Base-by-base conservation (phyloP, 2,797 vertebrate genomes). In the Notolabrus celidotus region DNA sequence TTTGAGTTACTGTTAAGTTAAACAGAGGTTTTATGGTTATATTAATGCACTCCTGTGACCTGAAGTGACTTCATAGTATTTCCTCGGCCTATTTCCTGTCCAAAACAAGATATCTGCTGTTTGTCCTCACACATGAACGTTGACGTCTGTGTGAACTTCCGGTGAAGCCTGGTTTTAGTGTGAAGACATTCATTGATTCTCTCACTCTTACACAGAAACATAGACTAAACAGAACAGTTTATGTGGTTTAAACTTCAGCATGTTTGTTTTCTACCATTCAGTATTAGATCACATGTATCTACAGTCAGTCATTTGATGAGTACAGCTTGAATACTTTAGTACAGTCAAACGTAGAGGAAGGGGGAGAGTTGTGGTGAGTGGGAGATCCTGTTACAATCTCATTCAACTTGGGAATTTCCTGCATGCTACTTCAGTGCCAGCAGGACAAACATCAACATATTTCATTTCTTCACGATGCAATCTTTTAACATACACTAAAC, bases 331-430 rank as follows among this genome's bases (percentile, higher is more conserved):
- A 10, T 49, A 27, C 31, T 57, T 57, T 25, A 64, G 43, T 20
- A 14, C 10, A 9, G 73, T 69, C 34, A 61, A 43, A 56, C 63
- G 22, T 43, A 51, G 16, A 29, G 49, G 25, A 52, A 11, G 12
- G 23, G 10, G 2, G 22, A 47, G 33, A 25, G 19, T 47, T 51
- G 19, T 2, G 33, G 50, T 27, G 59, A 47, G 54, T 20, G 27
- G 16, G 52, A 73, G 49, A 78, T 85, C 62, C 31, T 31, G 31
- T 85, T 86, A 76, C 84, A 80, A 34, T 80, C 36, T 55, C 46
- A 45, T 58, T 45, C 46, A 65, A 75, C 42, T 66, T 59, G 55
- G 78, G 80, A 85, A 82, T 86, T 76, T 83, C 75, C 81, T 63
- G 56, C 42, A 50, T 71, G 34, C 51, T 55, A 41, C 60, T 86